A percentile compares a stretch with the other conserved stretches of the same genome.
These are phyloP conservation scores for Helicoverpa assulta DNA, from an alignment of 2,888 invertebrate genomes.

Conservation along the genomic window DNA sequence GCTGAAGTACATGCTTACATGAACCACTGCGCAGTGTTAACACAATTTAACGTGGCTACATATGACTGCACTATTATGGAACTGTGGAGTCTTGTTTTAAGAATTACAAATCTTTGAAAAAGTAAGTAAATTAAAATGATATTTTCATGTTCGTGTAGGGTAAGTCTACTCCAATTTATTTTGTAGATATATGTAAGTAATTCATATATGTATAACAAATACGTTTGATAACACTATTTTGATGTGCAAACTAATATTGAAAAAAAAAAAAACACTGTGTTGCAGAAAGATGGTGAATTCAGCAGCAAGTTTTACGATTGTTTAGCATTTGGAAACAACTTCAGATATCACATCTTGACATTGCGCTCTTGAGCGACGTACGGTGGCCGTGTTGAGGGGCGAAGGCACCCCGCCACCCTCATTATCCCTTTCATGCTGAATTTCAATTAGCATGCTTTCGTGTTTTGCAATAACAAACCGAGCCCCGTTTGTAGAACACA, in stretches of 20 bases:
- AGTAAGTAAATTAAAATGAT: background rate
- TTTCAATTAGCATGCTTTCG: slow-evolving; percentile 88
- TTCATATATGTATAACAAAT: background rate
- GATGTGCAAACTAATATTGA: slow-evolving; percentile 4
- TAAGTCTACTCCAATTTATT: too few relatives aligned
- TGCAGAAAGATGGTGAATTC: slow-evolving; percentile 30
- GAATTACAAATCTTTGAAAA: slow-evolving; percentile 1
- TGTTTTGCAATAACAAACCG: slow-evolving; percentile 86
- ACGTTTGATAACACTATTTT: background rate
- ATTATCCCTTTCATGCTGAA: slow-evolving; percentile 90
- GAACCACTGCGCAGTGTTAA: slow-evolving; percentile 65
- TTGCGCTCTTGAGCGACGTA: slow-evolving; percentile 76
- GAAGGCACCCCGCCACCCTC: slow-evolving; percentile 72
- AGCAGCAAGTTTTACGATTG: slow-evolving; percentile 56
- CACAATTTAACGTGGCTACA: slow-evolving; percentile 63
- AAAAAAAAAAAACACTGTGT: background rate
- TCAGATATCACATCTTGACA: slow-evolving; percentile 66
- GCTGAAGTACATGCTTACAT: slow-evolving; percentile 63
- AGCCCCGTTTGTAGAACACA: slow-evolving; percentile 74
- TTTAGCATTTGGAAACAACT: slow-evolving; percentile 66
- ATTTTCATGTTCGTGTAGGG: too few relatives aligned
- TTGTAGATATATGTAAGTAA: background rate
- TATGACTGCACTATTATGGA: slow-evolving; percentile 63
- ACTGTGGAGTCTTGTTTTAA: slow-evolving; percentile 35
- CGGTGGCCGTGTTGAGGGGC: slow-evolving; percentile 68